These are phyloP conservation scores for Thunnus thynnus DNA, from an alignment of 2,113 vertebrate genomes.

Conservation along the genomic window DNA sequence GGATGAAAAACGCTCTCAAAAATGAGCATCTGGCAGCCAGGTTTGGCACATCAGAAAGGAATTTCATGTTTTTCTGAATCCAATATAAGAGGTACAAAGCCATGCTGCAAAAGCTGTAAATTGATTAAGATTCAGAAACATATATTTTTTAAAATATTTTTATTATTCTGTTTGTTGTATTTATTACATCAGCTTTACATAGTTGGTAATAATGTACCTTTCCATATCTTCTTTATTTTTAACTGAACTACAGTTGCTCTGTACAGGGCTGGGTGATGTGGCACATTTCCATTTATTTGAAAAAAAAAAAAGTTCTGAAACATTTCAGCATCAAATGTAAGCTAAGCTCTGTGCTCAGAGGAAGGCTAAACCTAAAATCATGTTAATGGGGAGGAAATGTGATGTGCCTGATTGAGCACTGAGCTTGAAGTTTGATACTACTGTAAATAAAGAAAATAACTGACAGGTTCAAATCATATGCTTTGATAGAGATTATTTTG, in stretches of 20 bases:
- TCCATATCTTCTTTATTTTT: constrained; percentile 6
- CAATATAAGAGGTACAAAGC: constrained; percentile 12
- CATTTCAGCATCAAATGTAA: constrained; percentile 2
- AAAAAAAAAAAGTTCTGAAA: not conserved
- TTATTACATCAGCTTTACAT: constrained; percentile 36
- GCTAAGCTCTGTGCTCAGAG: not conserved
- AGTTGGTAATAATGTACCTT: not conserved
- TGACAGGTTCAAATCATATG: constrained; percentile 22
- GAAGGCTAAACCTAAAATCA: not conserved
- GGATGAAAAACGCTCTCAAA: constrained; percentile 44
- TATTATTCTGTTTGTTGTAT: constrained; percentile 49
- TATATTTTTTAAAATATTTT: constrained; percentile 13
- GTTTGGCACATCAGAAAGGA: constrained; percentile 30
- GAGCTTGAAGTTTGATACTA: not conserved
- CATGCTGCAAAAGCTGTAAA: not conserved
- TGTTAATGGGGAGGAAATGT: not conserved
- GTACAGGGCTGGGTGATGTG: not conserved
- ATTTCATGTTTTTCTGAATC: constrained; percentile 44
- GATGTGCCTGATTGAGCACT: not conserved
- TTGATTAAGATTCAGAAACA: constrained; percentile 4
- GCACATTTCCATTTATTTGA: constrained; percentile 2
- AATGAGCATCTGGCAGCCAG: constrained; percentile 72
- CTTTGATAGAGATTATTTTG: constrained; percentile 42
- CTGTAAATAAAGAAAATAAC: constrained; percentile 3
- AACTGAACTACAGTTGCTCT: not conserved